Conservation (phyloP, 2,113 vertebrate species). For the Neodontobutis hainanensis region DNA sequence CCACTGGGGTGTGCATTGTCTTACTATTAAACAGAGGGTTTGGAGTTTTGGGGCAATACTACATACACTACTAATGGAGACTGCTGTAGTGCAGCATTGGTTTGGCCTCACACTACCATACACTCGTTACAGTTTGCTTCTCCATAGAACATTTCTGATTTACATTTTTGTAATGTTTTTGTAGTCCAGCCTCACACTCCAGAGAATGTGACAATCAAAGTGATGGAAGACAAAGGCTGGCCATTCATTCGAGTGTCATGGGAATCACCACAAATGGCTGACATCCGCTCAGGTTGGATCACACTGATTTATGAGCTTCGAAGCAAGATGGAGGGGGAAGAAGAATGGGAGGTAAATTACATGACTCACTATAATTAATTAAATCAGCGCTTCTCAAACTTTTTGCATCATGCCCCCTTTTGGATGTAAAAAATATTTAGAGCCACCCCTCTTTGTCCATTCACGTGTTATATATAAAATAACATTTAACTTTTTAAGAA, state of each 20-base stretch:
- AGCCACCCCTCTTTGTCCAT: too few species aligned
- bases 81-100: too few species aligned
- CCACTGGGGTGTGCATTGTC: neutral
- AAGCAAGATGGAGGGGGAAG: constrained; percentile 79
- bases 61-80: too few species aligned
- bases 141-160: neutral
- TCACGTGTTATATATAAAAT: too few species aligned
- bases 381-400: too few species aligned
- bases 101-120: too few species aligned
- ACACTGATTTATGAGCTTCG: constrained; percentile 87
- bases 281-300: constrained; percentile 84
- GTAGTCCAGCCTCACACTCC: constrained; percentile 89
- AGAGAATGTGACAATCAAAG: constrained; percentile 75
- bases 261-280: constrained; percentile 81
- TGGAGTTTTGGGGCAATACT: too few species aligned
- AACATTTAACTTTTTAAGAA: too few species aligned
- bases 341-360: constrained; percentile 85
- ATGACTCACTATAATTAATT: neutral
- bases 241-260: constrained; percentile 83
- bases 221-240: constrained; percentile 69
- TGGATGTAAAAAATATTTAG: too few species aligned
- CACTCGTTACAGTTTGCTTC: too few species aligned
- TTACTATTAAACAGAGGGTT: constrained; percentile 4
- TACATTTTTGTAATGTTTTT: constrained; percentile 11
- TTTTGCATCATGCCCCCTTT: too few species aligned